Evolutionary conservation across 2,113 vertebrate genomes (phyloP), one percentile per base, ranked within the genome.

Genomic region (Saccopteryx bilineata): DNA sequence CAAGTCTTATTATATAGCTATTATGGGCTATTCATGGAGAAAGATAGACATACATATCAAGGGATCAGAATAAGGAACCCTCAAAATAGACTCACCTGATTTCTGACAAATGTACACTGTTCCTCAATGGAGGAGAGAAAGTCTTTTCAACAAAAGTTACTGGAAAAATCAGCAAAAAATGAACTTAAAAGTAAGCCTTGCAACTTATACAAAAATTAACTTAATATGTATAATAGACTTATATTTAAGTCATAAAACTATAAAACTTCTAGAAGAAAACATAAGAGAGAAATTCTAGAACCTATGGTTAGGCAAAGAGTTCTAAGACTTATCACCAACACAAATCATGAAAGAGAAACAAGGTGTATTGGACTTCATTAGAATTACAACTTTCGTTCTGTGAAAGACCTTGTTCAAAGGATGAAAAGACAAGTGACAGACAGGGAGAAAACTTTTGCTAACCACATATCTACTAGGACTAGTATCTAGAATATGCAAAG

Each of bases 111-210:
- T 78, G 24, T 48, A 5, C 52, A 75, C 3, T 90, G 82, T 94
- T 58, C 54, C 50, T 94, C 23, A 63, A 28, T n/a, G 28, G 58
- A 74, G 15, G 14, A 60, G 66, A 82, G 54, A 56, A 28, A 46
- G 52, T 31, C 24, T 66, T 96, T 92, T 92, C 15, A 48, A 80
- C 28, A 92, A 85, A 33, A 81, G 19, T 13, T 85, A 26, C 23
- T 52, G 50, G 39, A 80, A 23, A 9, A 68, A 66, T 24, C 11
- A 72, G 75, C 31, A 84, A 89, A 89, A 72, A 78, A 15, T 46
- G n/a, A 39, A 58, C 60, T 23, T 88, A 61, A 68, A 88, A 89
- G 11, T 75, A 72, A 83, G 23, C 52, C 48, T 85, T 33, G 61
- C 0, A 61, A 5, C 5, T 61, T 87, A 74, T 15, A 66, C 91